Conservation (phyloP, 2,888 invertebrate genomes). For the Temnothorax unifasciatus region DNA sequence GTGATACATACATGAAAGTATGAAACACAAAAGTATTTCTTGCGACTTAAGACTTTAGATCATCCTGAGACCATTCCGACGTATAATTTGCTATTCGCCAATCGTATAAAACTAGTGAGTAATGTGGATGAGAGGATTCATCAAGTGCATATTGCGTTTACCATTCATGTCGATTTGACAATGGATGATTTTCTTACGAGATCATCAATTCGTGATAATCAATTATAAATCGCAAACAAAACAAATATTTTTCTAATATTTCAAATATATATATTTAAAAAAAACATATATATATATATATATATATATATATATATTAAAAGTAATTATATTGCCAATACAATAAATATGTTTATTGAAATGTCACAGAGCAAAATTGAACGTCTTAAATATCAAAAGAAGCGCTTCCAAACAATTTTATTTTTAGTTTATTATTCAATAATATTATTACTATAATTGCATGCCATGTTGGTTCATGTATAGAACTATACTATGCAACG, state of each 20-base stretch:
- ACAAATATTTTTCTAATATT: not conserved
- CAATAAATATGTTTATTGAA: slow-evolving; percentile 23
- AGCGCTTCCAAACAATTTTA: slow-evolving; percentile 34
- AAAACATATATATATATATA: too few relatives aligned
- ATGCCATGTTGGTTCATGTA: slow-evolving; percentile 35
- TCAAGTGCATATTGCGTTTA: too few relatives aligned
- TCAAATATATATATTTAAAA: not conserved
- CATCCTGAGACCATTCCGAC: slow-evolving; percentile 51
- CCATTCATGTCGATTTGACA: too few relatives aligned
- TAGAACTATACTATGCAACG: not conserved
- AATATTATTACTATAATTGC: slow-evolving; percentile 58
- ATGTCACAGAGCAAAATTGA: slow-evolving; percentile 69
- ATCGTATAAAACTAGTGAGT: not conserved
- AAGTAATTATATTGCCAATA: slow-evolving; percentile 8
- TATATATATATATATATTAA: too few relatives aligned
- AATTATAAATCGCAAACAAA: not conserved
- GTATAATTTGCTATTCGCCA: slow-evolving; percentile 16
- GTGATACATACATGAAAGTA: slow-evolving; percentile 74
- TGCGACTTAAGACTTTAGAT: slow-evolving; percentile 70
- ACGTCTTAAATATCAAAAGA: slow-evolving; percentile 26
- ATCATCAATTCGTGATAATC: too few relatives aligned
- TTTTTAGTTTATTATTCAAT: slow-evolving; percentile 21
- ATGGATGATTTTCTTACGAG: too few relatives aligned
- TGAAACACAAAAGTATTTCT: slow-evolving; percentile 66
- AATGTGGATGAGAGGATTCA: too few relatives aligned